These are phyloP conservation scores for Disparrhopalites patrizii DNA, from an alignment of 2,888 invertebrate species.

Conservation along the genomic window DNA sequence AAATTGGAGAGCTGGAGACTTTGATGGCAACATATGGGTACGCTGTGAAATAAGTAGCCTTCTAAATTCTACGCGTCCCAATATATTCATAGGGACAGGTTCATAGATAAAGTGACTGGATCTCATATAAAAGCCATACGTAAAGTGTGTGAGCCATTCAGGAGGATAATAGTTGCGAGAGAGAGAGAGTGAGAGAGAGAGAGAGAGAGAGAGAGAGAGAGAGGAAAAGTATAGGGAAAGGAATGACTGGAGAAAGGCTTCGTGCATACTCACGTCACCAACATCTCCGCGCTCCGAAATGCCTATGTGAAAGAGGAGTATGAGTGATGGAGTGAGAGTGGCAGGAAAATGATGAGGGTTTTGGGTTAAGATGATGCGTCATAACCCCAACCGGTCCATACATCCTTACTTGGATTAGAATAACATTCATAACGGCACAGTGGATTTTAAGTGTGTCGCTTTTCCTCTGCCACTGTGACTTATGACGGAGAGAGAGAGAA, in stretches of 20 bases:
- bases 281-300: too few species aligned
- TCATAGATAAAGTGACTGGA: neutral
- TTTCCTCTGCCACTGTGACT: conserved; percentile 13
- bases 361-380: conserved; percentile 28
- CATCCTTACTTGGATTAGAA: conserved; percentile 21
- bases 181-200: conserved; percentile 22
- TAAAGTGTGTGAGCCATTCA: too few species aligned
- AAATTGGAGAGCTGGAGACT: neutral
- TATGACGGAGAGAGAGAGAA: conserved; percentile 5
- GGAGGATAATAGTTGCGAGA: too few species aligned
- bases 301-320: neutral
- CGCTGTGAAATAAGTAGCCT: conserved; percentile 3
- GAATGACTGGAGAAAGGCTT: too few species aligned
- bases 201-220: conserved; percentile 21
- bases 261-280: too few species aligned
- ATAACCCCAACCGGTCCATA: conserved; percentile 7
- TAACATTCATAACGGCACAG: conserved; percentile 28
- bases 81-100: neutral
- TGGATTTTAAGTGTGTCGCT: conserved; percentile 24
- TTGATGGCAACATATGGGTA: conserved; percentile 16
- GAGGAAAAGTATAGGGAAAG: too few species aligned
- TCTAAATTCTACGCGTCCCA: neutral
- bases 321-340: conserved; percentile 25
- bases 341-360: conserved; percentile 26
- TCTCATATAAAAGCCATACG: neutral